Percentiles rank a stretch among this genome's conserved stretches.
Evolutionary conservation across 1,140 invertebrate species (phyloP).

Genomic region (Schmidtea mediterranea): DNA sequence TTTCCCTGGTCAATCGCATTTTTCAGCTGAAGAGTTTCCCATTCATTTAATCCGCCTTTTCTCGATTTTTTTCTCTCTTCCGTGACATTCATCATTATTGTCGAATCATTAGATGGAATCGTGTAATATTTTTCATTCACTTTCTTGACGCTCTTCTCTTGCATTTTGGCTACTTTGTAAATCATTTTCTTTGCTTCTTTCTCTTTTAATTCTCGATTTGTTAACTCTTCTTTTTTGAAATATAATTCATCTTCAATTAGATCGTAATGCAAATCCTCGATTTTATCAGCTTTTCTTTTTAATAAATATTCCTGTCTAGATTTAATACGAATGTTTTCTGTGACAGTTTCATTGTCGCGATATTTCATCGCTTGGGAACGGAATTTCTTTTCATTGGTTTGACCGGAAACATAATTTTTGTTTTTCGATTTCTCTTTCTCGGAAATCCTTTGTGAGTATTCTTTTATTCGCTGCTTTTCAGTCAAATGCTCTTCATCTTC

Average conservation of each 20-base stretch:
- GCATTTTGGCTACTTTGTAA: slow-evolving; percentile 47
- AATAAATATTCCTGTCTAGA: slow-evolving; percentile 72
- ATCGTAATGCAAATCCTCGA: slow-evolving; percentile 72
- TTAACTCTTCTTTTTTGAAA: slow-evolving; percentile 65
- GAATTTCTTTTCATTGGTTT: too few relatives aligned
- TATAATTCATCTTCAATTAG: slow-evolving; percentile 85
- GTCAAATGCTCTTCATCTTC: too few relatives aligned
- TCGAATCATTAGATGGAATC: slow-evolving; percentile 40
- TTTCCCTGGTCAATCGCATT: too few relatives aligned
- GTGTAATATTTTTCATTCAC: slow-evolving; percentile 70
- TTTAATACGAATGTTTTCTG: slow-evolving; percentile 59
- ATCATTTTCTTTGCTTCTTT: slow-evolving; percentile 68
- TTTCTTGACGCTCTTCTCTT: slow-evolving; percentile 41
- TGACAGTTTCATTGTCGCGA: slow-evolving; percentile 48
- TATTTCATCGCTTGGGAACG: not conserved
- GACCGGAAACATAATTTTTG: too few relatives aligned
- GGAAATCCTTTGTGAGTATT: too few relatives aligned
- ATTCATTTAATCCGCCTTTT: too few relatives aligned
- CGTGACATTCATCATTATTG: too few relatives aligned
- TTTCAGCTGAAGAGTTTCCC: too few relatives aligned
- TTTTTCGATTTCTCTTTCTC: too few relatives aligned
- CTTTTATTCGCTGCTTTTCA: too few relatives aligned
- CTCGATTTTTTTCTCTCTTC: slow-evolving; percentile 49
- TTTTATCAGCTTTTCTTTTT: slow-evolving; percentile 79
- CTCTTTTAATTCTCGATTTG: slow-evolving; percentile 50